Evolutionary conservation across 2,797 vertebrate species (phyloP).

Genomic region (Lepilemur septentrionalis): DNA sequence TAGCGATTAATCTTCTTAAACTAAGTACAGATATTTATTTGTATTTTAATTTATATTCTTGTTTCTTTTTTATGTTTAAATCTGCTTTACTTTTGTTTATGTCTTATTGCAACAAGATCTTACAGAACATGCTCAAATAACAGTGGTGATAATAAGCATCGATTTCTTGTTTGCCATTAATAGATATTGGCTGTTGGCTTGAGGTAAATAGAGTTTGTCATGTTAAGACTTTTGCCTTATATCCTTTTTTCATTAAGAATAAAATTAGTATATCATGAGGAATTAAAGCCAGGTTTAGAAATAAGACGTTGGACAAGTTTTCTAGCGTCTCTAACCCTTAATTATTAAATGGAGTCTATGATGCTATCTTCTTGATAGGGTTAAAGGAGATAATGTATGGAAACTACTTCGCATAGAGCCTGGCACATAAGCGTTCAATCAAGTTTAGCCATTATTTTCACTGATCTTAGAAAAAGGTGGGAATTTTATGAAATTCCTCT

Average conservation of each 20-base stretch:
- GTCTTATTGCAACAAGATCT: not conserved
- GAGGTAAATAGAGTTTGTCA: not conserved
- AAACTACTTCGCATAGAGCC: not conserved
- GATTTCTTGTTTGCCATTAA: constrained; percentile 16
- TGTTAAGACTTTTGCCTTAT: not conserved
- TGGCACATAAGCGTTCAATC: not conserved
- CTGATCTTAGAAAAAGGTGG: not conserved
- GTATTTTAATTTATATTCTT: not conserved
- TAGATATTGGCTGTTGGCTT: not conserved
- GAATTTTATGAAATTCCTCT: not conserved
- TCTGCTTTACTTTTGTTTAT: not conserved
- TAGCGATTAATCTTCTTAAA: not conserved
- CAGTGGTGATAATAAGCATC: not conserved
- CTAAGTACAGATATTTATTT: not conserved
- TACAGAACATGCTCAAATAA: not conserved
- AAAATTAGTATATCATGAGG: not conserved
- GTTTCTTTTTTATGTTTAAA: not conserved
- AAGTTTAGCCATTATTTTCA: not conserved
- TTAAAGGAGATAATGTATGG: not conserved
- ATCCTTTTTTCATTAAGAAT: not conserved
- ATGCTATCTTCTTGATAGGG: not conserved
- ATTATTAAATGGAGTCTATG: not conserved
- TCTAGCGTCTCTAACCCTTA: not conserved
- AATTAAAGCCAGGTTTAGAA: constrained; percentile 12
- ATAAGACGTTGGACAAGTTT: not conserved